Evolutionary conservation across 2,113 vertebrate genomes (phyloP), one percentile per base, ranked within the genome.

Genomic region (Tautogolabrus adspersus): DNA sequence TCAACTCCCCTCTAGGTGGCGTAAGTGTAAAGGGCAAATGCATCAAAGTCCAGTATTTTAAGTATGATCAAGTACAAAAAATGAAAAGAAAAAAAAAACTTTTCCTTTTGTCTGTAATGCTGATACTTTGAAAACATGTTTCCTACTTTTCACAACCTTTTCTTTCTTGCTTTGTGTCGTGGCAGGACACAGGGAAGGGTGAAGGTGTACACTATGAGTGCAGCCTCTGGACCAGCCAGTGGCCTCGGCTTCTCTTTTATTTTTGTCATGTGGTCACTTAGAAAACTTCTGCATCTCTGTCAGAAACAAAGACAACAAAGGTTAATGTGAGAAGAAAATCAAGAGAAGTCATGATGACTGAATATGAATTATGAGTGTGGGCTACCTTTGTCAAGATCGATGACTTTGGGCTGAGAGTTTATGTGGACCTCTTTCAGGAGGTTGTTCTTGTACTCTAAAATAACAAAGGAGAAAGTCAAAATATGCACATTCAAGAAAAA

Each of bases 361-460:
- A 34, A 19, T 49, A 13, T 66, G 23, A 34, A n/a, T 22, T 5
- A 0, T n/a, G 8, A 12, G 8, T 34, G 7, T 16, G 18, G 1
- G 1, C 65, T 93, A 99, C 97, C 97, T 95, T 94, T 95, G 93
- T 98, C 96, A 82, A 97, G 93, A 89, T 97, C 97, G 0, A 97
- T 94, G 69, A 95, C 93, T 91, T 99, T 98, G 38, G 95, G 92
- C 26, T 91, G 94, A 61, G 95, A 90, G 74, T 84, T 93, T 70
- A 95, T 92, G 77, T 94, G 94, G 21, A 91, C 93, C 73, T 98
- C 97, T 91, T 96, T 98, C 80, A 97, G 82, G 79, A 98, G 95
- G 94, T 99, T 99, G 94, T 98, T 99, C 90, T 98, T 99, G 92
- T 96, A 98, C 91, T 97, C 97, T 99, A 87, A 30, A 61, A 69